These are phyloP conservation scores for Bubo bubo DNA, from an alignment of 2,113 vertebrate species.

Conservation along the genomic window DNA sequence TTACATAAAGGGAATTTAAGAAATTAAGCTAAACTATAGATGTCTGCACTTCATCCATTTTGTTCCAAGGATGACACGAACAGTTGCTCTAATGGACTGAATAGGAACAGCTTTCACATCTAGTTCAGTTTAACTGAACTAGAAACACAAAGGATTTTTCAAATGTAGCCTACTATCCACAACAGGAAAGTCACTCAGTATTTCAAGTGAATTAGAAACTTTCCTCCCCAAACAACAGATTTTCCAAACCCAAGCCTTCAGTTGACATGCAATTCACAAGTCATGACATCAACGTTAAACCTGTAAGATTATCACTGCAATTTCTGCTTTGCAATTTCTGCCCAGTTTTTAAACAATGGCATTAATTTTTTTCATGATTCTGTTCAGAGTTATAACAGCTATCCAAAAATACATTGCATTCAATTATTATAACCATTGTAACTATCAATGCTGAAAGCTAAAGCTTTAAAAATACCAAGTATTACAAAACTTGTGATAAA, in stretches of 20 bases:
- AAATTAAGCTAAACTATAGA: not conserved
- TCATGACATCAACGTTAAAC: rapidly evolving
- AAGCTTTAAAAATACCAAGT: not conserved
- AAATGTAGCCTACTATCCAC: not conserved
- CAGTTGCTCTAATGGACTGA: not conserved
- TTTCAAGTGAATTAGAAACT: not conserved
- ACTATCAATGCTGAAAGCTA: not conserved
- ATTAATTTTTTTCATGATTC: not conserved
- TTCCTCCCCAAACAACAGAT: not conserved
- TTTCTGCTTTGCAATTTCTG: not conserved
- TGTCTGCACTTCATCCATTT: not conserved
- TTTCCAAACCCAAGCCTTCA: not conserved
- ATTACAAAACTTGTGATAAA: not conserved
- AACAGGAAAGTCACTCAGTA: not conserved
- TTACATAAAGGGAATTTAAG: not conserved
- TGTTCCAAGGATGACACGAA: not conserved
- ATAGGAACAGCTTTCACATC: not conserved
- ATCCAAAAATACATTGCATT: not conserved
- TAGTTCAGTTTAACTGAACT: not conserved
- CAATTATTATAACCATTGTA: not conserved
- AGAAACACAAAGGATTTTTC: not conserved
- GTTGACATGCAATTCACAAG: not conserved
- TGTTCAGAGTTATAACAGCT: not conserved
- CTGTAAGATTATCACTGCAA: not conserved
- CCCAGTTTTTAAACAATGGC: not conserved